Base-by-base conservation (phyloP, 1,140 invertebrate species). In the Centruroides sculpturatus region DNA sequence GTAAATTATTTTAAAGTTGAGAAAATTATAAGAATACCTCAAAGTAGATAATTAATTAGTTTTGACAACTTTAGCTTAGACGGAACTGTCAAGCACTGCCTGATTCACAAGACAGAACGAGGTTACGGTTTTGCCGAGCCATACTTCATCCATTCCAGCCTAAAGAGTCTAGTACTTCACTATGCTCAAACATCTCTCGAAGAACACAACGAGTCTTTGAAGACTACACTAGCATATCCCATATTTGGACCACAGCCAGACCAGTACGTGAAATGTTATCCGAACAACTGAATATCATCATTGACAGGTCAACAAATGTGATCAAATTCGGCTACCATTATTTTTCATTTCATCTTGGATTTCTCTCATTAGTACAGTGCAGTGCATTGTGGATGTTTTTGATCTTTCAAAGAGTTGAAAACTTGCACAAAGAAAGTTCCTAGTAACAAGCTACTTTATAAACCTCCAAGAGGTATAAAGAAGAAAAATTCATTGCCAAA, bases 101-200 rank as follows among this genome's bases (percentile, higher is more conserved):
- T 93, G 66, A 93, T 98, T 66, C 84, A 86, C 69, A 82, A 88
- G 73, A 89, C 87, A 54, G 83, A 87, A 66, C 80, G 84, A 64
- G 91, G 90, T 9, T 92, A 81, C 70, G 92, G 92, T 12, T 96
- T 98, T 76, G 88, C 91, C 0, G 91, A 94, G 67, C 91, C 92
- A 8, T 95, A 89, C 74, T 90, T 91, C 71, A 90, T 94, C 64
- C 92, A 94, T 72, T 77, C 81, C 55, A 84, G 84, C 8, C 74
- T 93, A 35, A 86, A 85, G 69, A 84, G 86, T 66, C 78, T 97
- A 62, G 92, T 97, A 58, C 74, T 92, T 55, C 92, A 97, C 74
- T 96, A 98, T 73, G 85, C 89, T 59, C 82, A 83, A 64, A 94
- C 92, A 72, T 95, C 92, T 2, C 77, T 97, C 66, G 88, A 92